phyloP scores from a whole-genome alignment of 2,113 vertebrate species.

The Suricata suricatta region DNA sequence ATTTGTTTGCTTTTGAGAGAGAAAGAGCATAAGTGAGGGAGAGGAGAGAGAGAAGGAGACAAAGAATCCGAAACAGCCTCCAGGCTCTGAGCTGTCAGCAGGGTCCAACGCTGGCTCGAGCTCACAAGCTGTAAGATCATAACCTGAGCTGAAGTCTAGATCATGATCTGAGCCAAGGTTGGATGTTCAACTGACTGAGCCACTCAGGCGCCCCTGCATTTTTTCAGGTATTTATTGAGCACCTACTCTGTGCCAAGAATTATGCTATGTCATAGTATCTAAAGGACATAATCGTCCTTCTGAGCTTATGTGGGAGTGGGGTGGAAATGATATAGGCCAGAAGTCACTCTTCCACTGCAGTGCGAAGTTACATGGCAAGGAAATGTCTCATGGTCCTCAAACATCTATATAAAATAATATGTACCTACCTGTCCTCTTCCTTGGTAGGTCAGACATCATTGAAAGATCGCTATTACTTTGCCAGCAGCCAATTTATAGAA shows the following conservation, averaged over 20 bases:
- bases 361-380: neutral
- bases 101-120: too few species aligned
- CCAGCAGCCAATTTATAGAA: neutral
- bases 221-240: neutral
- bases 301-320: neutral
- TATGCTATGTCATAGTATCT: neutral
- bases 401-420: neutral
- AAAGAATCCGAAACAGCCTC: too few species aligned
- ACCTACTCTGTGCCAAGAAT: neutral
- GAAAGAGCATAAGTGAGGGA: too few species aligned
- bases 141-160: too few species aligned
- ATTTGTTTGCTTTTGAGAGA: too few species aligned
- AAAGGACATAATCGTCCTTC: neutral
- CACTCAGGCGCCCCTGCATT: neutral
- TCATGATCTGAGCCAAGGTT: too few species aligned
- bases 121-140: too few species aligned
- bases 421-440: neutral
- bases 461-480: neutral
- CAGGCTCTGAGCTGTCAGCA: too few species aligned
- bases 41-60: too few species aligned
- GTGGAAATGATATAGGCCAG: neutral
- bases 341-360: neutral
- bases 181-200: too few species aligned
- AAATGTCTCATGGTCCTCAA: neutral
- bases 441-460: neutral